Conservation (phyloP, 2,113 vertebrate genomes). For the Tragelaphus scriptus region DNA sequence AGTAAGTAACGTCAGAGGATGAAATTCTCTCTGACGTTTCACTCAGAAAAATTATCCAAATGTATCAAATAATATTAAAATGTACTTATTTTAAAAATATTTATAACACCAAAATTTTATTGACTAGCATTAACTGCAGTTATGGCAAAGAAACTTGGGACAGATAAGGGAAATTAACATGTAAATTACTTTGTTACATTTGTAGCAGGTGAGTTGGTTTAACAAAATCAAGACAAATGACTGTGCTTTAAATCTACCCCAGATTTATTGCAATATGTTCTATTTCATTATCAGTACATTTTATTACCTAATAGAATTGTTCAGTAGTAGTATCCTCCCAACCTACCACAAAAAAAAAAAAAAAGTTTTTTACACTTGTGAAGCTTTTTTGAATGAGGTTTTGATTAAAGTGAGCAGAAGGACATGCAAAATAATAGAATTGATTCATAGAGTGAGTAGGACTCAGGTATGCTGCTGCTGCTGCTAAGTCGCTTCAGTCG, state of each 20-base stretch:
- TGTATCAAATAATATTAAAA: background rate
- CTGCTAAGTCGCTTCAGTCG: no score
- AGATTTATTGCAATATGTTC: background rate
- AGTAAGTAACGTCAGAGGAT: background rate
- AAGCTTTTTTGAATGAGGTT: background rate
- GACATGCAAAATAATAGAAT: background rate
- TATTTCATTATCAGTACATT: background rate
- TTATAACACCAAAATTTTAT: background rate
- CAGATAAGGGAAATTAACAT: background rate
- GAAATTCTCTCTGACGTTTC: background rate
- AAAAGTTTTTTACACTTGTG: background rate
- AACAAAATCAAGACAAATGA: constrained; percentile 41
- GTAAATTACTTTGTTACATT: constrained; percentile 5
- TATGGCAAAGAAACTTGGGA: background rate
- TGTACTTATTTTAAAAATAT: background rate
- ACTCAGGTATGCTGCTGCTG: background rate
- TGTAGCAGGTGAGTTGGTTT: background rate
- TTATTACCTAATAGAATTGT: background rate
- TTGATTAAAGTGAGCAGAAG: background rate
- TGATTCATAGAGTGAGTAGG: background rate
- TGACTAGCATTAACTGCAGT: background rate
- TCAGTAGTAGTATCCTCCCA: background rate
- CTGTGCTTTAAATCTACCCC: background rate
- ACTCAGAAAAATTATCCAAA: background rate
- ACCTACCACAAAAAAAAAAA: background rate